Evolutionary conservation across 1,140 invertebrate genomes (phyloP), one percentile per base, ranked within the genome.

Genomic region (Cydia fagiglandana): DNA sequence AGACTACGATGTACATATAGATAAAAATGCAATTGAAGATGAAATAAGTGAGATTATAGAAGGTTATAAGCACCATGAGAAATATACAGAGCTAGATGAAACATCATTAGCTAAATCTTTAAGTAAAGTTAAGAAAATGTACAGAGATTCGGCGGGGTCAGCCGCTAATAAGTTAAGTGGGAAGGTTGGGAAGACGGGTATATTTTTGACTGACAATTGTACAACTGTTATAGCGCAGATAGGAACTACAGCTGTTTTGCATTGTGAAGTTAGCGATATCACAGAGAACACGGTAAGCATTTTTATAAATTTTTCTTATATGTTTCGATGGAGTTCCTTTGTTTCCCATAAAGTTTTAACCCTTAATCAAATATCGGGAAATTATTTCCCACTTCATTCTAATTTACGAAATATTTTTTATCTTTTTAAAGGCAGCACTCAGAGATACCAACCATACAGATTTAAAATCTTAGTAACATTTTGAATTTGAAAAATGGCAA

Each of bases 171-270:
- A 90, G 75, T 85, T 93, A 86, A 86, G 85, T 86, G 86, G 80
- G 61, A 93, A 92, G 82, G 78, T 78, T 70, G 80, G 82, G 70
- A 92, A 91, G 80, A 82, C 76, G 78, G 90, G 91, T 82, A 93
- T 94, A 84, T 95, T 95, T 90, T 92, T 94, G 77, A 95, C 94
- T 79, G 92, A 94, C 64, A 95, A 95, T 84, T 94, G 94, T 86
- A 95, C 94, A 45, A 93, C 93, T 77, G 93, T 95, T 79, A 91
- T 94, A 84, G 94, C 94, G 50, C 94, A 95, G 84, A 94, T 94
- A 78, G 94, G 94, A 50, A 94, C 94, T 9, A 95, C 94, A 56
- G 94, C 94, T 64, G 91, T 94, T 77, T 85, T 95, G 45, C 94
- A 94, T 79, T 95, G 94, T 85, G 94, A 94, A 93, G 94, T 95